Evolutionary conservation across 2,888 invertebrate genomes (phyloP).

Genomic region (Galeopsomyia nigrocyanea): DNA sequence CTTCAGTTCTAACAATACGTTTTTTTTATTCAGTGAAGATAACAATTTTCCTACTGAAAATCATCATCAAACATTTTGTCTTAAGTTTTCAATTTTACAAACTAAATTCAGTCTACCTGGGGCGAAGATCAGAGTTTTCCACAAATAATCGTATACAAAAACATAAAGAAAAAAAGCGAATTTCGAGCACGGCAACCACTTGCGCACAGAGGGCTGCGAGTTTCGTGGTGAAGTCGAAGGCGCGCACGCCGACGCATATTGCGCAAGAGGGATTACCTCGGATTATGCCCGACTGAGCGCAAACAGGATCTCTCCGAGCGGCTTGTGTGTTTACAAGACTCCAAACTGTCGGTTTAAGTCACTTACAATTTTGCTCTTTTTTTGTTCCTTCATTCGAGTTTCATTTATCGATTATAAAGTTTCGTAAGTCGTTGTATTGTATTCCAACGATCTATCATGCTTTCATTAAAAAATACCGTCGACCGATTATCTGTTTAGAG

Average conservation of each 20-base stretch:
- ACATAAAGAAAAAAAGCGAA: slow-evolving; percentile 43
- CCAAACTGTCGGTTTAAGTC: slow-evolving; percentile 64
- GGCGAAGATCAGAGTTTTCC: too few species aligned
- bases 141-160: not conserved
- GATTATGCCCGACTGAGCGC: slow-evolving; percentile 67
- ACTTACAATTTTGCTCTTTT: not conserved
- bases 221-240: slow-evolving; percentile 48
- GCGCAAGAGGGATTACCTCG: slow-evolving; percentile 67
- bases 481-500: too few species aligned
- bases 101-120: too few species aligned
- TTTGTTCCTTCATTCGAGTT: not conserved
- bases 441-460: too few species aligned
- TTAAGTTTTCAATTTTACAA: too few species aligned
- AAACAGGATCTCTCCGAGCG: slow-evolving; percentile 65
- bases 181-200: slow-evolving; percentile 5
- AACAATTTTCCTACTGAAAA: too few species aligned
- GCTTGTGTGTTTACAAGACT: slow-evolving; percentile 67
- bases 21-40: too few species aligned
- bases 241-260: slow-evolving; percentile 60
- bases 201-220: not conserved
- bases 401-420: not conserved
- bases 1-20: too few species aligned
- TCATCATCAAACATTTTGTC: too few species aligned
- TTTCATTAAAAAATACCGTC: too few species aligned
- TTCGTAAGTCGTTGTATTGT: too few species aligned